phyloP scores from a whole-genome alignment of 2,113 vertebrate genomes.

The Myiopsitta monachus region DNA sequence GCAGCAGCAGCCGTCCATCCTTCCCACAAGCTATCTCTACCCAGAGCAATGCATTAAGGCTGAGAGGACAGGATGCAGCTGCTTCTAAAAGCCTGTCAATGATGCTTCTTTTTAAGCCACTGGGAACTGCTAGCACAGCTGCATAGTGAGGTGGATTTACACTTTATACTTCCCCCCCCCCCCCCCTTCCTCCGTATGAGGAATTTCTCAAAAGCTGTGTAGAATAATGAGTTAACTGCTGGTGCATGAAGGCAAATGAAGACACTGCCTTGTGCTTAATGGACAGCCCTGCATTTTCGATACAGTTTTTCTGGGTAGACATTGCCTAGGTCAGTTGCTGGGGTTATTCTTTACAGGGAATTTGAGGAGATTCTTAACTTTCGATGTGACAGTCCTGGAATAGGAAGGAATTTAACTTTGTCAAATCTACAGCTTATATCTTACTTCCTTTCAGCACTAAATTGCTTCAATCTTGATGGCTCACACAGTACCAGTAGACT shows the following conservation, averaged over 20 bases:
- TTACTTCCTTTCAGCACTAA: not conserved
- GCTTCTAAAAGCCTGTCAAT: conserved; percentile 47
- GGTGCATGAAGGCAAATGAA: conserved; percentile 25
- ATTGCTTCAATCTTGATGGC: not conserved
- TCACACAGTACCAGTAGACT: not conserved
- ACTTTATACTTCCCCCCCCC: not conserved
- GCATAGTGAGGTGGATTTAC: conserved; percentile 40
- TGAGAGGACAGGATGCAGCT: conserved; percentile 58
- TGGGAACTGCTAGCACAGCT: conserved; percentile 45
- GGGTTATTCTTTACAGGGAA: not conserved
- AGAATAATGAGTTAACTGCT: conserved; percentile 43
- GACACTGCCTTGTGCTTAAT: not conserved
- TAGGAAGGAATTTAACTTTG: not conserved
- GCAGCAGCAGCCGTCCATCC: not conserved
- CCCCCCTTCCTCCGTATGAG: not conserved
- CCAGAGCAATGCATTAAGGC: not conserved
- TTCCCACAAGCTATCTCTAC: not conserved
- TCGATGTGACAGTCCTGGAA: not conserved
- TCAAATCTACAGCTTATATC: not conserved
- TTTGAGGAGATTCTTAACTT: not conserved
- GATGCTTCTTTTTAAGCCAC: conserved; percentile 52
- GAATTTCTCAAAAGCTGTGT: conserved; percentile 33
- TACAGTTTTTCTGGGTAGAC: not conserved
- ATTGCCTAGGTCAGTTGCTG: not conserved
- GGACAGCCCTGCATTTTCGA: not conserved